Percentiles rank a stretch among this genome's conserved stretches.
phyloP scores from a whole-genome alignment of 2,113 vertebrate genomes.

The Leptobrachium ailaonicum region DNA sequence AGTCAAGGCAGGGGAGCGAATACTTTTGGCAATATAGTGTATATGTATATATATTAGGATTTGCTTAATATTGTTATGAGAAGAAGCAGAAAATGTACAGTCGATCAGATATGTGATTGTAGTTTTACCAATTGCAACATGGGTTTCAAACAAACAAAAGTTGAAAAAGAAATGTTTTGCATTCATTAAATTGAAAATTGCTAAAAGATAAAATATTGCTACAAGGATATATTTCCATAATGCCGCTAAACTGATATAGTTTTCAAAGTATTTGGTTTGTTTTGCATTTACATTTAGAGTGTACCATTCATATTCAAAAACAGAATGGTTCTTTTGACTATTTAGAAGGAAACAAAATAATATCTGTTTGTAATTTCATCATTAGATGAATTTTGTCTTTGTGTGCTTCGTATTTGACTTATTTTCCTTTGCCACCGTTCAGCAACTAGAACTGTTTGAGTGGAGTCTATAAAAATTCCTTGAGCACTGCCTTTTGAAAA shows the following conservation, averaged over 20 bases:
- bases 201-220: background rate
- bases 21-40: no score
- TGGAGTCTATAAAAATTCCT: constrained; percentile 24
- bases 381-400: constrained; percentile 21
- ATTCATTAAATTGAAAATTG: background rate
- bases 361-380: constrained; percentile 23
- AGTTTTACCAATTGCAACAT: no score
- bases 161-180: no score
- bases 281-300: constrained; percentile 18
- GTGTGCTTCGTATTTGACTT: constrained; percentile 13
- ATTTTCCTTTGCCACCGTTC: constrained; percentile 4
- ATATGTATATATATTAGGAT: no score
- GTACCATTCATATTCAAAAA: constrained; percentile 1
- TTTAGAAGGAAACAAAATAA: constrained; percentile 32
- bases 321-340: constrained; percentile 1
- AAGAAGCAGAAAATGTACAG: no score
- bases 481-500: constrained; percentile 22
- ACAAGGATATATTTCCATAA: constrained; percentile 3
- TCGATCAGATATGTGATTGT: no score
- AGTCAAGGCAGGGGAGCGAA: no score
- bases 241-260: background rate
- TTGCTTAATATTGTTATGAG: no score
- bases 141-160: no score
- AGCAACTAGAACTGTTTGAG: constrained; percentile 3
- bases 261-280: background rate